A percentile compares a stretch with the other conserved stretches of the same genome.
These are phyloP conservation scores for Argentina silus DNA, from an alignment of 2,797 vertebrate genomes.

Conservation along the genomic window DNA sequence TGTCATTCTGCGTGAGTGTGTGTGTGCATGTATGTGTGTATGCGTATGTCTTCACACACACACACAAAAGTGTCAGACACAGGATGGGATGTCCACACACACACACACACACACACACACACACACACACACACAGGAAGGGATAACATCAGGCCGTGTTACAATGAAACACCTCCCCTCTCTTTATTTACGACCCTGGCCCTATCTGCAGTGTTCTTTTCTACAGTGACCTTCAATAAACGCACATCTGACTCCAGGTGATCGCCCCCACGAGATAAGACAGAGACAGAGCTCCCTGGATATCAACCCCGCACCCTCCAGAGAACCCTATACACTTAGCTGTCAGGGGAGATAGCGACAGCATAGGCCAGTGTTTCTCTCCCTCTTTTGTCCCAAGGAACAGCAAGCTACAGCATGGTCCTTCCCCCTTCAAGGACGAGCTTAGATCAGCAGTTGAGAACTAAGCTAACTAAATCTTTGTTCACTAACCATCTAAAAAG, in stretches of 20 bases:
- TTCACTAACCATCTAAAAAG: too few relatives aligned
- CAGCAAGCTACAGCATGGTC: too few relatives aligned
- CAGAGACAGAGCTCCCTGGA: constrained; percentile 7
- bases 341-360: neutral
- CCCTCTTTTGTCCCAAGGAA: too few relatives aligned
- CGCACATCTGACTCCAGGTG: constrained; percentile 48
- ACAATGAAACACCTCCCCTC: constrained; percentile 42
- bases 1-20: constrained; percentile 16
- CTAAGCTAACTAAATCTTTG: too few relatives aligned
- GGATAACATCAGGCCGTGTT: constrained; percentile 69
- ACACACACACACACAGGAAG: constrained; percentile 4
- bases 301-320: neutral
- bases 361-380: too few relatives aligned
- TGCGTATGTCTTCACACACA: constrained; percentile 29
- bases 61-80: too few relatives aligned
- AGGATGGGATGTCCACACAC: too few relatives aligned
- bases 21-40: constrained; percentile 9
- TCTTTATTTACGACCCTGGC: constrained; percentile 59
- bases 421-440: too few relatives aligned
- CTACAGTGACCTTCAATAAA: constrained; percentile 69
- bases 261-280: neutral
- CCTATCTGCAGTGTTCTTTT: constrained; percentile 53
- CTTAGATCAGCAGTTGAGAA: too few relatives aligned
- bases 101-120: too few relatives aligned
- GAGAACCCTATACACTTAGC: constrained; percentile 1